Percentiles rank a stretch among this genome's conserved stretches.
Evolutionary conservation across 2,888 invertebrate genomes (phyloP).

Genomic region (Schrankia costaestrigalis): DNA sequence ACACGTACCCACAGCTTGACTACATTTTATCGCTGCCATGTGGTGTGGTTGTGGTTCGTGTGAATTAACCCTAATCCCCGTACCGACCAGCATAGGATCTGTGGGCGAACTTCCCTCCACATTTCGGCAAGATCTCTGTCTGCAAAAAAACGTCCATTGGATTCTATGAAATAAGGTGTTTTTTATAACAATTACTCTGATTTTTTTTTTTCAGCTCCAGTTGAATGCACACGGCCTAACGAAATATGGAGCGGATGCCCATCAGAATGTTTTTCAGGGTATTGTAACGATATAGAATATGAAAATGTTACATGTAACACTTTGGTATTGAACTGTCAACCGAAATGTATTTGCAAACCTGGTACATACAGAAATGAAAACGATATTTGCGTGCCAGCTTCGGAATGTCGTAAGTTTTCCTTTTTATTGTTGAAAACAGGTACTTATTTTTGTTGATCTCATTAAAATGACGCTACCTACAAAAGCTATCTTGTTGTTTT

Average conservation of each 20-base stretch:
- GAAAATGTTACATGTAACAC: constrained; percentile 33
- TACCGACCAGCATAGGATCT: too few relatives aligned
- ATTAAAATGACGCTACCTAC: too few relatives aligned
- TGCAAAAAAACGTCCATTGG: too few relatives aligned
- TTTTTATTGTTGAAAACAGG: too few relatives aligned
- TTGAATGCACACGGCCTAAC: constrained; percentile 35
- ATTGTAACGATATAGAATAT: constrained; percentile 33
- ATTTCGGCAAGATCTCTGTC: neutral
- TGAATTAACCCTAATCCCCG: too few relatives aligned
- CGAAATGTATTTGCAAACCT: constrained; percentile 38
- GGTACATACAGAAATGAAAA: constrained; percentile 32
- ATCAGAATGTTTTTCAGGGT: constrained; percentile 32
- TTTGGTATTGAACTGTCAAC: constrained; percentile 40
- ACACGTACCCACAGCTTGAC: too few relatives aligned
- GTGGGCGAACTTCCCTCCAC: too few relatives aligned
- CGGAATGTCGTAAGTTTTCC: constrained; percentile 31
- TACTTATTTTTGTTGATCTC: neutral
- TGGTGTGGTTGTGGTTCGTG: too few relatives aligned
- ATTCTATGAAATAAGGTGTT: too few relatives aligned
- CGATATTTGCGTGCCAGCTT: constrained; percentile 35
- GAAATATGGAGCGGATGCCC: constrained; percentile 43
- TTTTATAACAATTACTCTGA: constrained; percentile 1
- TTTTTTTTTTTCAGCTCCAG: neutral
- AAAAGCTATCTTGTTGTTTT: too few relatives aligned
- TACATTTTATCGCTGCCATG: too few relatives aligned